Evolutionary conservation across 1,140 invertebrate genomes (phyloP).

Genomic region (Drosophila aff.): DNA sequence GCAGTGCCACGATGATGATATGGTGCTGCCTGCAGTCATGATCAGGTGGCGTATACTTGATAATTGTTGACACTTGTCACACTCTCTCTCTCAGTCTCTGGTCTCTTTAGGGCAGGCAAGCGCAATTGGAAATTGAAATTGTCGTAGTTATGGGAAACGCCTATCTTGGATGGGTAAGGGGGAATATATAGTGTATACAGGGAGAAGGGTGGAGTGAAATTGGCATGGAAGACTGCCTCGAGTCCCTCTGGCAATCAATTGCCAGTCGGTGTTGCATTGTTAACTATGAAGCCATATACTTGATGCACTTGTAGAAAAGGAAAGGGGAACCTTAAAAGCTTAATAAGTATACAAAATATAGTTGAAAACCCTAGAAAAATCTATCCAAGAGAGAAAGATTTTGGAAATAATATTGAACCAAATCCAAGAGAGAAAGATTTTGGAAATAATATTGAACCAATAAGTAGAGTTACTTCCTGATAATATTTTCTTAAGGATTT

Average conservation of each 20-base stretch:
- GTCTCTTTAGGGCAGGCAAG: conserved; percentile 18
- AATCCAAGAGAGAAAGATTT: no score
- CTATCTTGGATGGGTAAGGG: conserved; percentile 7
- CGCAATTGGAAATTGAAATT: conserved; percentile 53
- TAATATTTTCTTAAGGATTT: neutral
- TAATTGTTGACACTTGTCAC: conserved; percentile 79
- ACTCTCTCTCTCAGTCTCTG: neutral
- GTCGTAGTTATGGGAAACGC: conserved; percentile 23
- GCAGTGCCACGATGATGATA: neutral
- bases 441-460: no score
- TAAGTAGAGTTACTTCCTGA: neutral
- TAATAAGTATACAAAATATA: neutral
- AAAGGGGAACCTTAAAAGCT: neutral
- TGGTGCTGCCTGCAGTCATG: conserved; percentile 8
- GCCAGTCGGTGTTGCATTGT: conserved; percentile 11
- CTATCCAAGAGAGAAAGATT: neutral
- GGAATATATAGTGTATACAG: no score
- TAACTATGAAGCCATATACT: conserved; percentile 11
- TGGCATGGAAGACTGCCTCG: conserved; percentile 2
- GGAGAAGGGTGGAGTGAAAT: conserved; percentile 1
- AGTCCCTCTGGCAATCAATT: conserved; percentile 25
- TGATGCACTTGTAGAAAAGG: conserved; percentile 10
- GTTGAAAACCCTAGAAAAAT: neutral
- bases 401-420: neutral
- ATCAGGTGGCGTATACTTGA: conserved; percentile 80